These are phyloP conservation scores for Danionella dracula DNA, from an alignment of 2,797 vertebrate genomes.

Conservation along the genomic window DNA sequence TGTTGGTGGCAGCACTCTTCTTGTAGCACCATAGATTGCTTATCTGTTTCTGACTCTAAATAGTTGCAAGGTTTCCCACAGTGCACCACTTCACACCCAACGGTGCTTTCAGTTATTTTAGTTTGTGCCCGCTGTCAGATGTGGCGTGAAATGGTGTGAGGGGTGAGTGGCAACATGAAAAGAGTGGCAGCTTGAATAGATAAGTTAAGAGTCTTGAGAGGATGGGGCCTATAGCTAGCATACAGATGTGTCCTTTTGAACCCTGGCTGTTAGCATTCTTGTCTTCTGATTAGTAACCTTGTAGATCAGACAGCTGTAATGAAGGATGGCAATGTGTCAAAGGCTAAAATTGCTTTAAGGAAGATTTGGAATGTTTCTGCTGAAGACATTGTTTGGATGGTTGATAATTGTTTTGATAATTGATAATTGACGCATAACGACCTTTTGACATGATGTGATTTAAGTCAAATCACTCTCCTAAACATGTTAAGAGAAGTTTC, in stretches of 20 bases:
- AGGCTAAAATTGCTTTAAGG: too few relatives aligned
- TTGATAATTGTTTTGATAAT: too few relatives aligned
- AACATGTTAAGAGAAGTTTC: too few relatives aligned
- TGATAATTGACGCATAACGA: too few relatives aligned
- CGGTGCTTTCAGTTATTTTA: conserved; percentile 49
- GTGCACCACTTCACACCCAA: conserved; percentile 58
- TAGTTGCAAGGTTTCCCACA: conserved; percentile 52
- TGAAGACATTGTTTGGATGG: too few relatives aligned
- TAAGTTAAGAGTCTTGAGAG: conserved; percentile 38
- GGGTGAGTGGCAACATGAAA: conserved; percentile 47
- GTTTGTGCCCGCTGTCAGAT: conserved; percentile 52
- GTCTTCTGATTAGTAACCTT: conserved; percentile 6
- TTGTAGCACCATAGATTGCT: conserved; percentile 11
- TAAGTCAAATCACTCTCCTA: too few relatives aligned
- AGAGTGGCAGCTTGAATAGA: conserved; percentile 42
- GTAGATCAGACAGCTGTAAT: conserved; percentile 29
- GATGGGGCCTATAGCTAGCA: conserved; percentile 13
- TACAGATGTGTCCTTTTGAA: conserved; percentile 45
- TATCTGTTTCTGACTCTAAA: conserved; percentile 34
- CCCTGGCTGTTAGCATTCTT: conserved; percentile 39
- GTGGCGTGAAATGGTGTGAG: conserved; percentile 39
- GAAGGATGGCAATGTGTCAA: conserved; percentile 7
- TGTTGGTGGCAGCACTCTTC: not conserved
- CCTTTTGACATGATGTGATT: too few relatives aligned
- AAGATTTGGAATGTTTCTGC: too few relatives aligned